These are phyloP conservation scores for Tor tambroides DNA, from an alignment of 2,113 vertebrate species.

Conservation along the genomic window DNA sequence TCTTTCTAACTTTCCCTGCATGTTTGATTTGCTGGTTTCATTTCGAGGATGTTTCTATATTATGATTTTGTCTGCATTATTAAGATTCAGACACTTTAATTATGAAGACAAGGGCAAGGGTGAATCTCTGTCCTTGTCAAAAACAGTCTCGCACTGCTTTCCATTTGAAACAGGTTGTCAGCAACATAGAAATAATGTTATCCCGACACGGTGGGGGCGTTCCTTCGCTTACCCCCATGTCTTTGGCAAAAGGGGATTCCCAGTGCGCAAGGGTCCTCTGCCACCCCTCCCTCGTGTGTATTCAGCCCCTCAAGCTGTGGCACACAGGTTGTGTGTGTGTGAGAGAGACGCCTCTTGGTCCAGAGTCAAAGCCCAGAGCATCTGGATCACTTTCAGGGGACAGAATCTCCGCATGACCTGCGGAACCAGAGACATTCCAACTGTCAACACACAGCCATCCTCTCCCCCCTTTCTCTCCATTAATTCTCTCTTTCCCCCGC, in stretches of 20 bases:
- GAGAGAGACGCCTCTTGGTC: conserved; percentile 37
- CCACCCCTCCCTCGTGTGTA: neutral
- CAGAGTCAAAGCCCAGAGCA: conserved; percentile 46
- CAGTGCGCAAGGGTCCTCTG: neutral
- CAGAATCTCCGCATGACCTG: conserved; percentile 64
- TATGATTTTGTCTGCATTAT: conserved; percentile 2
- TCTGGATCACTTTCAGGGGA: conserved; percentile 61
- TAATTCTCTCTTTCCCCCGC: conserved; percentile 22
- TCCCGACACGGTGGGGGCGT: neutral
- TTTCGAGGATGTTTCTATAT: neutral
- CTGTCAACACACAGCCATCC: conserved; percentile 70
- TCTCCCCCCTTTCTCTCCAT: conserved; percentile 37
- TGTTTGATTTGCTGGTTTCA: neutral
- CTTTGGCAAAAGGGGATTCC: conserved; percentile 29
- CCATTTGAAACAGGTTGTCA: conserved; percentile 27
- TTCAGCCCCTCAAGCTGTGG: conserved; percentile 32
- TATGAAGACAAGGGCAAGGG: conserved; percentile 22
- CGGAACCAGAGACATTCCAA: conserved; percentile 64
- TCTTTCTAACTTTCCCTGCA: neutral
- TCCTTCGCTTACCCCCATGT: neutral
- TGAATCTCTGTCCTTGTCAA: conserved; percentile 3
- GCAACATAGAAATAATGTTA: conserved; percentile 23
- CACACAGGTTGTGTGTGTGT: conserved; percentile 47
- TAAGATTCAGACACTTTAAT: conserved; percentile 6
- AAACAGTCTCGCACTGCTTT: neutral